phyloP scores from a whole-genome alignment of 2,797 vertebrate species.

The Anableps anableps region DNA sequence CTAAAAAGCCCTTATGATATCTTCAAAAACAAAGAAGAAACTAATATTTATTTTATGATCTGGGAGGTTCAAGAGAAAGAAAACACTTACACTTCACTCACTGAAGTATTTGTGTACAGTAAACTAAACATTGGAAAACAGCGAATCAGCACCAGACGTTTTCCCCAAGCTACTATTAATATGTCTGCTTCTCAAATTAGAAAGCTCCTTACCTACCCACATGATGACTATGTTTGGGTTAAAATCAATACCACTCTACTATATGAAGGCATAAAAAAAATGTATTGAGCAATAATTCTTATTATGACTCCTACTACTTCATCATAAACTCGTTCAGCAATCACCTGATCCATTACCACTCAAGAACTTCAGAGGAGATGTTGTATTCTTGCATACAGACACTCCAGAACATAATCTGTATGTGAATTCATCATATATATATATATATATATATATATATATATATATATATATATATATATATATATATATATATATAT shows the following conservation, averaged over 20 bases:
- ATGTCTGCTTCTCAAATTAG: background rate
- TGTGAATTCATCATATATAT: too few species aligned
- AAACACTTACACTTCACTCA: background rate
- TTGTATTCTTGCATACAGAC: background rate
- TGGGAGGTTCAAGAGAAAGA: background rate
- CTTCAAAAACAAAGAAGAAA: background rate
- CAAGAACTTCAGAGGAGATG: background rate
- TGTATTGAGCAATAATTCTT: background rate
- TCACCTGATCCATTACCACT: background rate
- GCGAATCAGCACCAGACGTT: background rate
- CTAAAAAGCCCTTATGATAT: background rate
- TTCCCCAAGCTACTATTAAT: background rate
- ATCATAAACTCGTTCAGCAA: background rate
- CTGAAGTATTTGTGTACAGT: background rate
- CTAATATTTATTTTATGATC: background rate
- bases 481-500: too few species aligned
- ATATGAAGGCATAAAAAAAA: constrained; percentile 2
- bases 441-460: too few species aligned
- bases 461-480: too few species aligned
- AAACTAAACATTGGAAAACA: background rate
- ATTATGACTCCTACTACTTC: background rate
- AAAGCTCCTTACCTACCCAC: background rate
- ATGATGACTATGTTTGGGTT: background rate
- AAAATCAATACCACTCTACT: constrained; percentile 2
- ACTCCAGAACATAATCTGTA: background rate